Conservation (phyloP, 1,140 invertebrate species). For the Reticulitermes speratus region DNA sequence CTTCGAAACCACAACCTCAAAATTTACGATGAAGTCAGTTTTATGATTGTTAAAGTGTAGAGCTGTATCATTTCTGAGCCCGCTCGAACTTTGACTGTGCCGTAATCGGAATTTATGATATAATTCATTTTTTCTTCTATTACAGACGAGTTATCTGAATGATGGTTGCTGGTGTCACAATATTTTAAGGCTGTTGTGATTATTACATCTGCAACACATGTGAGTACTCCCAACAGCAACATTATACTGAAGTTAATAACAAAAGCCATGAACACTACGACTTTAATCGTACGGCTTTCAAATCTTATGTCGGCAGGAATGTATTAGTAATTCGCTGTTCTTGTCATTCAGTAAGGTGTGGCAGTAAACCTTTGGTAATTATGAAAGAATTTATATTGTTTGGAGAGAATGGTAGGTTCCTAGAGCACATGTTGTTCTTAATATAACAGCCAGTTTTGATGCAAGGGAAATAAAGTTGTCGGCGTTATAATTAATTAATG, state of each 20-base stretch:
- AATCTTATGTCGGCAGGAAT: no score
- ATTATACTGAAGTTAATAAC: neutral
- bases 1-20: neutral
- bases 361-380: no score
- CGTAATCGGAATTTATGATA: neutral
- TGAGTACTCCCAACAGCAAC: neutral
- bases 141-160: neutral
- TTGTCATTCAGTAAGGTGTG: no score
- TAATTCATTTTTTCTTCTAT: neutral
- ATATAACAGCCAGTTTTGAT: no score
- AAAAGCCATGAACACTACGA: no score
- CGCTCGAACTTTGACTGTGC: neutral
- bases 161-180: neutral
- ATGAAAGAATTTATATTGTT: no score
- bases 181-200: slow-evolving; percentile 12
- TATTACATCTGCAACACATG: neutral
- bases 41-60: neutral
- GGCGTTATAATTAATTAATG: no score
- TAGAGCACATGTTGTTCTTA: no score
- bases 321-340: no score
- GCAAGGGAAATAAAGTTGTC: no score
- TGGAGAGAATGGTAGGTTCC: no score
- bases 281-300: no score
- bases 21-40: neutral
- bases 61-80: neutral